These are phyloP conservation scores for Etheostoma nigrum DNA, from an alignment of 2,797 vertebrate species.

Conservation along the genomic window DNA sequence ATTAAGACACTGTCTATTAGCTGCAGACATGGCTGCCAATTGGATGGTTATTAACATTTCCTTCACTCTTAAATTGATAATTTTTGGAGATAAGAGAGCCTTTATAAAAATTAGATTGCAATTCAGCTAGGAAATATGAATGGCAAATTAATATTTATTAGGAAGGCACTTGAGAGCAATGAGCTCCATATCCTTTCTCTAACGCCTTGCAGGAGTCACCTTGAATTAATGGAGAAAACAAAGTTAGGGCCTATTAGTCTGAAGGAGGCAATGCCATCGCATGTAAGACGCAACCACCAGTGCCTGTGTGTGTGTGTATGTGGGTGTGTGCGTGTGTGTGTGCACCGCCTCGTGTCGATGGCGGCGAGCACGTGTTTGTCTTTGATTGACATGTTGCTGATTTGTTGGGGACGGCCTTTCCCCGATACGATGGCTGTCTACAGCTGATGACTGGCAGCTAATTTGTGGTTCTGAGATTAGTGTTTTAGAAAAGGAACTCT, in stretches of 20 bases:
- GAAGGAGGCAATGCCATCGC: constrained; percentile 43
- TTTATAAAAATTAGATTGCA: constrained; percentile 39
- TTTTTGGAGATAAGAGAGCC: constrained; percentile 34
- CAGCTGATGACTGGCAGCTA: constrained; percentile 82
- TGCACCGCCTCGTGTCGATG: constrained; percentile 31
- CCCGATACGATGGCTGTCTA: constrained; percentile 66
- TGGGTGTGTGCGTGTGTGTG: not conserved
- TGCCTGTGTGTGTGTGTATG: constrained; percentile 11
- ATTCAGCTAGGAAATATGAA: constrained; percentile 46
- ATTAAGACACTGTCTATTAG: constrained; percentile 21
- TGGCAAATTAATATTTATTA: constrained; percentile 65
- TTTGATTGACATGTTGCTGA: constrained; percentile 80
- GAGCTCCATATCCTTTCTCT: constrained; percentile 39
- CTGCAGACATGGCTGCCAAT: constrained; percentile 15
- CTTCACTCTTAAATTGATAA: constrained; percentile 25
- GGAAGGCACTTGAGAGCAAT: constrained; percentile 44
- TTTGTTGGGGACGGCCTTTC: constrained; percentile 73
- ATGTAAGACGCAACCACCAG: constrained; percentile 36
- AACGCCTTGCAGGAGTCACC: constrained; percentile 65
- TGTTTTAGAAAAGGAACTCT: constrained; percentile 76
- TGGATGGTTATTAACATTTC: constrained; percentile 32
- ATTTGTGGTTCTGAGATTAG: constrained; percentile 83
- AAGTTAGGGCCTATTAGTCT: constrained; percentile 49
- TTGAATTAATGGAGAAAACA: constrained; percentile 73
- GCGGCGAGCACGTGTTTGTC: constrained; percentile 50